A percentile compares a stretch with the other conserved stretches of the same genome.
Conservation (phyloP, 1,140 invertebrate genomes). For the Aphaenogaster floridana region DNA sequence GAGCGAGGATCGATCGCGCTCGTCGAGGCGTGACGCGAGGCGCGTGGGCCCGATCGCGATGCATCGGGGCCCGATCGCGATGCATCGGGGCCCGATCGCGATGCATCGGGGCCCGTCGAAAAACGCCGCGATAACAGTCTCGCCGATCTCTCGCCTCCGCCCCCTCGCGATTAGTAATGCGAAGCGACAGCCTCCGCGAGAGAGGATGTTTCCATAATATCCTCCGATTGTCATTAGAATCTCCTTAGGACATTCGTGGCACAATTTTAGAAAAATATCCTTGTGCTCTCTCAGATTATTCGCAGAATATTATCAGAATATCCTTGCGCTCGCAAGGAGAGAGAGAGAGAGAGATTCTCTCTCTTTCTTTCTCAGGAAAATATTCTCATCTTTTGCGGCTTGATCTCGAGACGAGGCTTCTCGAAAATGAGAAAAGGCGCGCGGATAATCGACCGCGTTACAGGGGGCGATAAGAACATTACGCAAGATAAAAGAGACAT, state of each 20-base stretch:
- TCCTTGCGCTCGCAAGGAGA: too few relatives aligned
- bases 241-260: constrained; percentile 14
- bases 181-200: background rate
- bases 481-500: constrained; percentile 1
- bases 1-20: constrained; percentile 49
- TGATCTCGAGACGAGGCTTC: background rate
- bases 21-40: constrained; percentile 44
- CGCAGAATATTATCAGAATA: background rate
- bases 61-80: background rate
- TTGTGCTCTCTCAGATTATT: background rate
- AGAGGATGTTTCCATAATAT: constrained; percentile 2
- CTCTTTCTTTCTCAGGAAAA: background rate
- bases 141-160: background rate
- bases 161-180: constrained; percentile 3
- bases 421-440: constrained; percentile 9
- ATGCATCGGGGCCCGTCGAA: constrained; percentile 18
- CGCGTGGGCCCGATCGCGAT: constrained; percentile 41
- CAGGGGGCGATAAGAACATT: background rate
- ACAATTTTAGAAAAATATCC: background rate
- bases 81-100: constrained; percentile 4
- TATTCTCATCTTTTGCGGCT: background rate
- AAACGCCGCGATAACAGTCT: background rate
- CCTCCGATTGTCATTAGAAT: constrained; percentile 23
- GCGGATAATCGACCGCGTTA: background rate
- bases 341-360: too few relatives aligned